Evolutionary conservation across 2,797 vertebrate genomes (phyloP), one percentile per base, ranked within the genome.

Genomic region (Luscinia luscinia): DNA sequence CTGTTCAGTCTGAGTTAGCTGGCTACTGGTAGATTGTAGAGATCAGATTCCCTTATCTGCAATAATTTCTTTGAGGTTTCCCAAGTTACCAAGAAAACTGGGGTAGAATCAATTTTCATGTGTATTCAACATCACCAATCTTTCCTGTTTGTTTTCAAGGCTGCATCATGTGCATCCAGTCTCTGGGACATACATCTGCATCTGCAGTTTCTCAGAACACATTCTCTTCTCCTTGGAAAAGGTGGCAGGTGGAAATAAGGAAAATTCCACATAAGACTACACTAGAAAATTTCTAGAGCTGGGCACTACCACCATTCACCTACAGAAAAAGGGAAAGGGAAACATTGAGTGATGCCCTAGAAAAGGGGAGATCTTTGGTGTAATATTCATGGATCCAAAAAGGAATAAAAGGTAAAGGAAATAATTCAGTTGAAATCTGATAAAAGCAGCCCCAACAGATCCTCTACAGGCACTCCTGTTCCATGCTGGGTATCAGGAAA

Each of bases 331-430:
- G 9, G 27, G 26, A 58, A 45, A 69, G 5, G 4, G 11, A 80
- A 77, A 62, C 4, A 51, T 1, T 4, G 41, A 45, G 3, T 6
- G 8, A 38, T 0, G 0, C 5, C 23, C 52, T 30, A 77, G 26
- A 38, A 69, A 80, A 80, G 5, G 6, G 2, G 15, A 81, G 14
- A 63, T 6, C 9, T 73, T 86, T 2, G 11, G 3, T 22, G 5
- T 20, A 48, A n/a, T 38, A 67, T 34, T 87, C 8, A 24, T 2
- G 2, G 26, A 10, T 38, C 34, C 21, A 49, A 61, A 61, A 57
- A 21, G 6, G 15, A 52, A 28, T 26, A 41, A 64, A 73, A 84
- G 32, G 7, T 14, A 64, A 54, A 62, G 18, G 23, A 81, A 78
- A 80, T 4, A 9, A 38, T 36, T 66, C 38, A 17, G 28, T 2